Conservation (phyloP, 2,888 invertebrate genomes). For the Ennomos quercinarius region DNA sequence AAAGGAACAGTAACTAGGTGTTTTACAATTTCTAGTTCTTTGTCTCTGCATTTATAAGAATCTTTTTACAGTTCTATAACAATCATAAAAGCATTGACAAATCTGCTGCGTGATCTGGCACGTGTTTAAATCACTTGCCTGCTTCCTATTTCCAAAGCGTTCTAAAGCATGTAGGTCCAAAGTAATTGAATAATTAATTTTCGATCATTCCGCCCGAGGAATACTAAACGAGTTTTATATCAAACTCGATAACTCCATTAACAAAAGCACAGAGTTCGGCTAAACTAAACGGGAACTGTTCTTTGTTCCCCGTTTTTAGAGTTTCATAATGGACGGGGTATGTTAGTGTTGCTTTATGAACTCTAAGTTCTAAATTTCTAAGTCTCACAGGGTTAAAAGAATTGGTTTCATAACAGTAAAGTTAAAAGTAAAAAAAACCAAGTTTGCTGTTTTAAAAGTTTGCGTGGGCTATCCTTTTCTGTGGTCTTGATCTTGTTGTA, state of each 20-base stretch:
- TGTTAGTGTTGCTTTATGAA: no score
- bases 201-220: conserved; percentile 29
- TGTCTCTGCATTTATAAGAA: no score
- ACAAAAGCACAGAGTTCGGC: conserved; percentile 15
- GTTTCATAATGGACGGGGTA: neutral
- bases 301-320: conserved; percentile 5
- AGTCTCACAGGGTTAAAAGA: neutral
- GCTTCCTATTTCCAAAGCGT: conserved; percentile 13
- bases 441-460: no score
- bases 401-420: neutral
- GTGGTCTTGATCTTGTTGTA: no score
- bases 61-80: neutral
- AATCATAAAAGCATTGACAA: neutral
- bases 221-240: conserved; percentile 42
- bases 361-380: no score
- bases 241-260: conserved; percentile 42
- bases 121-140: conserved; percentile 11
- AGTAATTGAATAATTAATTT: conserved; percentile 34
- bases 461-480: no score
- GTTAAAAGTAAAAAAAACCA: no score
- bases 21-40: no score
- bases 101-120: neutral
- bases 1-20: no score
- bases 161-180: conserved; percentile 7
- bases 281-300: conserved; percentile 16